Percentiles rank a stretch among this genome's conserved stretches.
Conservation (phyloP, 2,113 vertebrate genomes). For the Dermatemys mawii region DNA sequence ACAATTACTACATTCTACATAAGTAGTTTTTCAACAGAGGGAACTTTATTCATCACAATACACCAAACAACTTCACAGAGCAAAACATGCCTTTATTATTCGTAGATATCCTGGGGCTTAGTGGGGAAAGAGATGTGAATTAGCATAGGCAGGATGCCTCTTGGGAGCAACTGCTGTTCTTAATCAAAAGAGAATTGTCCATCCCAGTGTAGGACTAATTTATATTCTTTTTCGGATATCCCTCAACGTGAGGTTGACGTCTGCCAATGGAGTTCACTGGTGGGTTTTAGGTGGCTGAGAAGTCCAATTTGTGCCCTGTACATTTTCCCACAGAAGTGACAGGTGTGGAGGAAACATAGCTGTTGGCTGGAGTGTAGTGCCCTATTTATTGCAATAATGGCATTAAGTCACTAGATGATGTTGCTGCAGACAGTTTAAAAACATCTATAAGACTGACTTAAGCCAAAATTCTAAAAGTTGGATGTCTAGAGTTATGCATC, state of each 20-base stretch:
- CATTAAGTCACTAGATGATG: neutral
- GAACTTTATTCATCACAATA: neutral
- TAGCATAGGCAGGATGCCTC: neutral
- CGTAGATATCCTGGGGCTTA: neutral
- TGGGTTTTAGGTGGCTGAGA: too few relatives aligned
- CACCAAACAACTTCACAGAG: neutral
- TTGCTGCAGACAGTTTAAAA: neutral
- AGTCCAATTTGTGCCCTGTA: too few relatives aligned
- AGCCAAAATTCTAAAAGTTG: neutral
- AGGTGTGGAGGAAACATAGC: too few relatives aligned
- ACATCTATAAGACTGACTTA: neutral
- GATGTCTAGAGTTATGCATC: neutral
- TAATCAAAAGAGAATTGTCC: neutral
- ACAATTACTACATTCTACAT: neutral
- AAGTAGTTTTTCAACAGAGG: conserved; percentile 49
- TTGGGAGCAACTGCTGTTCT: neutral
- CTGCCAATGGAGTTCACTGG: too few relatives aligned
- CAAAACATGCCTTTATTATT: neutral
- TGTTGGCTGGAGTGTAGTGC: too few relatives aligned
- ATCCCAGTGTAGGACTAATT: neutral
- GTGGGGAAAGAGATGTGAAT: neutral
- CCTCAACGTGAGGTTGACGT: too few relatives aligned
- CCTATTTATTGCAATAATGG: neutral
- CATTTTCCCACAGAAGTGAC: too few relatives aligned
- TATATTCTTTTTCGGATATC: too few relatives aligned